phyloP scores from a whole-genome alignment of 2,113 vertebrate genomes.

The Pangasianodon gigas region DNA sequence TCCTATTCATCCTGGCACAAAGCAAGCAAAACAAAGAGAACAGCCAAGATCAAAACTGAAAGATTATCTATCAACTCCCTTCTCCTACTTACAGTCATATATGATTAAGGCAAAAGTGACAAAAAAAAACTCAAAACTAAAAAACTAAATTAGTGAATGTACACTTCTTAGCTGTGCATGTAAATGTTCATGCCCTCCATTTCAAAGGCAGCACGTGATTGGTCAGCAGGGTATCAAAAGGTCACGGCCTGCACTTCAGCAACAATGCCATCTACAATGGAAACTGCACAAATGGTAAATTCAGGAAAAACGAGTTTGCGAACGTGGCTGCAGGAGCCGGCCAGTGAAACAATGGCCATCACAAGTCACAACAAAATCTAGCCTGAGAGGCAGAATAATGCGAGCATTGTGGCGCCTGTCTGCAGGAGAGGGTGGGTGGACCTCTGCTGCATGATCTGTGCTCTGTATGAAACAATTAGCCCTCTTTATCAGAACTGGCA shows the following conservation, averaged over 20 bases:
- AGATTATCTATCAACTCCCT: background rate
- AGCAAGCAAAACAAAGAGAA: background rate
- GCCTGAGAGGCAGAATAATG: constrained; percentile 67
- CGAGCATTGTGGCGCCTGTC: constrained; percentile 67
- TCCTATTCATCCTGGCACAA: constrained; percentile 2
- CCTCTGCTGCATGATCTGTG: constrained; percentile 65
- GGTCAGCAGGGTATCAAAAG: constrained; percentile 31
- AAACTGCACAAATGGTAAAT: constrained; percentile 65
- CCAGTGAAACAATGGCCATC: constrained; percentile 70
- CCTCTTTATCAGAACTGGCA: constrained; percentile 51
- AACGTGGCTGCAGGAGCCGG: constrained; percentile 59
- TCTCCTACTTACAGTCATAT: background rate
- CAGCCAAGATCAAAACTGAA: background rate
- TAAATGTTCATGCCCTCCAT: background rate
- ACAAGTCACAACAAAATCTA: constrained; percentile 64
- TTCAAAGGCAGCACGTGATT: constrained; percentile 26
- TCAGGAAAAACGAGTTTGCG: constrained; percentile 65
- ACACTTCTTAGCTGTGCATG: no score
- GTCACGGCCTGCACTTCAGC: constrained; percentile 57
- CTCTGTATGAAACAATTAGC: constrained; percentile 65
- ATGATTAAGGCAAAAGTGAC: background rate
- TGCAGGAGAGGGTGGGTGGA: constrained; percentile 63
- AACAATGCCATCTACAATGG: constrained; percentile 53
- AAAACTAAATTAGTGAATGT: background rate
- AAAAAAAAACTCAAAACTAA: background rate